Conservation (phyloP, 2,888 invertebrate species). For the Pantelozetes paolii region DNA sequence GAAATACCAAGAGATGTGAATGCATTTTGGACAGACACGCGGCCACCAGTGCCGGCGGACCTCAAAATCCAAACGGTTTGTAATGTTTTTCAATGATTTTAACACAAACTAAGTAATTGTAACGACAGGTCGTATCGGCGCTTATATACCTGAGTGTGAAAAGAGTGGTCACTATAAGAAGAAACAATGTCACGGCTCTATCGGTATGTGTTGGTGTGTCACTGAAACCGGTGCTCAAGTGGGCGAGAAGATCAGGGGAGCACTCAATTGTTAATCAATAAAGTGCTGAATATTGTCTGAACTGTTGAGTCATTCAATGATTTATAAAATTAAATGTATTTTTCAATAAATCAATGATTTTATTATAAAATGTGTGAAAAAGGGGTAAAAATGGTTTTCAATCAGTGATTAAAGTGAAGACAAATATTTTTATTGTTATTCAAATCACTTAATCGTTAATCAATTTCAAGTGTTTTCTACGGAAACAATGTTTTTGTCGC, state of each 20-base stretch:
- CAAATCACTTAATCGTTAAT: neutral
- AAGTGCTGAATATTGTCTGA: neutral
- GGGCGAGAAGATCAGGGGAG: neutral
- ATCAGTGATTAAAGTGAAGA: no score
- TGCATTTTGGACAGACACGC: slow-evolving; percentile 18
- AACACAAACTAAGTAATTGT: neutral
- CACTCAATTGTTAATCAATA: neutral
- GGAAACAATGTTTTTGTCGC: no score
- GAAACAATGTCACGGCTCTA: slow-evolving; percentile 24
- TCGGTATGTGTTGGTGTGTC: slow-evolving; percentile 33
- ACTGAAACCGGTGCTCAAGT: slow-evolving; percentile 11
- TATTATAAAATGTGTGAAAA: no score
- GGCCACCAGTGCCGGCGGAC: neutral
- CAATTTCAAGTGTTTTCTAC: no score
- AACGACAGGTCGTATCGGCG: neutral
- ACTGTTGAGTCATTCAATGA: neutral
- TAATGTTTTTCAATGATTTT: neutral
- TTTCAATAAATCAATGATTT: no score
- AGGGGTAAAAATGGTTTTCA: no score
- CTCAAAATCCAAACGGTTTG: neutral
- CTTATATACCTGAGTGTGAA: slow-evolving; percentile 7
- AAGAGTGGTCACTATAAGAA: neutral
- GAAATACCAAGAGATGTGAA: slow-evolving; percentile 22
- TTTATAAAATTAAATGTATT: neutral
- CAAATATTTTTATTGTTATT: neutral